A percentile compares a stretch with the other conserved stretches of the same genome.
Conservation (phyloP, 2,888 invertebrate species). For the Drosophila bunnanda region DNA sequence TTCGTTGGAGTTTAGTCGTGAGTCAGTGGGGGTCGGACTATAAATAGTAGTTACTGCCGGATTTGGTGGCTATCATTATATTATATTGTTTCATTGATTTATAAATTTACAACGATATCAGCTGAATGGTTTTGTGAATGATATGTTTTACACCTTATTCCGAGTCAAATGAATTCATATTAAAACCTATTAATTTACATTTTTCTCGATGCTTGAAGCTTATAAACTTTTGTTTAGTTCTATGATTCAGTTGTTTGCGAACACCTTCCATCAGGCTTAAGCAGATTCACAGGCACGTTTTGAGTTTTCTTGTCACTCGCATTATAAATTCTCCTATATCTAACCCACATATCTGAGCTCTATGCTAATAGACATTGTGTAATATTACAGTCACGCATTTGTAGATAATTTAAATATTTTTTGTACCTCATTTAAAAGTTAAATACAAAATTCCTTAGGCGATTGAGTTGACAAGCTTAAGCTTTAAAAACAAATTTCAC, state of each 20-base stretch:
- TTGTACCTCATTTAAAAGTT: not conserved
- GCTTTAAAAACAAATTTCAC: conserved; percentile 18
- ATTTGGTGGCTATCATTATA: not conserved
- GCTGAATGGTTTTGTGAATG: not conserved
- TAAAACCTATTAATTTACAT: not conserved
- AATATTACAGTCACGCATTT: not conserved
- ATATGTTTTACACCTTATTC: not conserved
- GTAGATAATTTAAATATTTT: not conserved
- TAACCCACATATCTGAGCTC: conserved; percentile 9
- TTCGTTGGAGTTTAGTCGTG: conserved; percentile 7
- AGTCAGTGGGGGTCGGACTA: conserved; percentile 13
- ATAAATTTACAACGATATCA: not conserved
- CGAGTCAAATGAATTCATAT: not conserved
- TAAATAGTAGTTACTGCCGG: conserved; percentile 7
- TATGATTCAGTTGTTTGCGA: conserved; percentile 3
- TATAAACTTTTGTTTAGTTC: not conserved
- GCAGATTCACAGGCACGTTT: not conserved
- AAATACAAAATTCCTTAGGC: not conserved
- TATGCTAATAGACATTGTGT: not conserved
- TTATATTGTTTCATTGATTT: not conserved
- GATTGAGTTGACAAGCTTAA: not conserved
- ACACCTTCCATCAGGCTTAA: not conserved
- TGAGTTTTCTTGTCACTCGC: not conserved
- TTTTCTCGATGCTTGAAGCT: not conserved
- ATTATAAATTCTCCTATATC: not conserved